phyloP scores from a whole-genome alignment of 2,797 vertebrate genomes.

The Microchirus variegatus region DNA sequence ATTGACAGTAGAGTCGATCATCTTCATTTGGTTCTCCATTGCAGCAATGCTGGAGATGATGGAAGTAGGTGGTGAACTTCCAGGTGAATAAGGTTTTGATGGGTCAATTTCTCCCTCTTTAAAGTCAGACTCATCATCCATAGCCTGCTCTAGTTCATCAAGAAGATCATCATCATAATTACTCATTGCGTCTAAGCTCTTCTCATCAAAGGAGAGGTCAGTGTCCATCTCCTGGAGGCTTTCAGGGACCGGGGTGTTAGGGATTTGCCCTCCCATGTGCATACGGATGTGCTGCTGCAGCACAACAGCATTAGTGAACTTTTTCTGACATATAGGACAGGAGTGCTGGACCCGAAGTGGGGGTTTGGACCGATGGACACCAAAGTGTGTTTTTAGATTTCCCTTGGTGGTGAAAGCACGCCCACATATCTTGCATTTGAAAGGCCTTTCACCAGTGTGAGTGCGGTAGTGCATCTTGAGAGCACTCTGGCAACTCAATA shows the following conservation, averaged over 20 bases:
- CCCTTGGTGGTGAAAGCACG: conserved; percentile 99
- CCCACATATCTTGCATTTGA: conserved; percentile 99
- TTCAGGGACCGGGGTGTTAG: conserved; percentile 93
- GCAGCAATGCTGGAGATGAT: conserved; percentile 97
- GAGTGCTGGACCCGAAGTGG: conserved; percentile 98
- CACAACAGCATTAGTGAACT: conserved; percentile 99
- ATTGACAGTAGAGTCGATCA: conserved; percentile 94
- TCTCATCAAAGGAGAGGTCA: conserved; percentile 92
- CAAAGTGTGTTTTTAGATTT: conserved; percentile 99
- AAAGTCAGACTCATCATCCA: conserved; percentile 90
- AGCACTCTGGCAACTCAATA: conserved; percentile 99
- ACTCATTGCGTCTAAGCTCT: conserved; percentile 90
- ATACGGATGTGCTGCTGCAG: conserved; percentile 99
- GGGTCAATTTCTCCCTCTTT: conserved; percentile 86
- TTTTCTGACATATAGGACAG: conserved; percentile 99
- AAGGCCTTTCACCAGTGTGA: conserved; percentile 98
- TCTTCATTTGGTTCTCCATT: conserved; percentile 99
- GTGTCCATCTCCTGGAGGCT: conserved; percentile 94
- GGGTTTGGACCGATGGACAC: conserved; percentile 97
- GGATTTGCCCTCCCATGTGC: conserved; percentile 99
- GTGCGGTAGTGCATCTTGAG: conserved; percentile 99
- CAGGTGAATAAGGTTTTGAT: conserved; percentile 88
- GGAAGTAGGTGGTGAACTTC: conserved; percentile 87
- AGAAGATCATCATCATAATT: conserved; percentile 91
- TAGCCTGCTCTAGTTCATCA: conserved; percentile 93